phyloP scores from a whole-genome alignment of 2,113 vertebrate genomes.

The Theristicus caerulescens region DNA sequence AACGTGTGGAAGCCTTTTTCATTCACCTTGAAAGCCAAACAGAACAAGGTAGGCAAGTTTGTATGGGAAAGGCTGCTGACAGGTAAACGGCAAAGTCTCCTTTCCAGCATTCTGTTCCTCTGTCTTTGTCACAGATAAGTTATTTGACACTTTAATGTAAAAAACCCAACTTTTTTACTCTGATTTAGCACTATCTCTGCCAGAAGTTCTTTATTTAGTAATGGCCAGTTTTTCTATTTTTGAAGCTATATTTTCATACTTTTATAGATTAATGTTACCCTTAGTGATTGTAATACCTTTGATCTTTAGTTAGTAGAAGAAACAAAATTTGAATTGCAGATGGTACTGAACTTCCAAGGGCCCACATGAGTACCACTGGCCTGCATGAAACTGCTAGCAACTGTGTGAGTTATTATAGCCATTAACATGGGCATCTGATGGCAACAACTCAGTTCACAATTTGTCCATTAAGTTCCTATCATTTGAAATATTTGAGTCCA shows the following conservation, averaged over 20 bases:
- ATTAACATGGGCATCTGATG: not conserved
- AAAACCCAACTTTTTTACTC: rapidly evolving
- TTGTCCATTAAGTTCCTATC: not conserved
- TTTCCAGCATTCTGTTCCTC: not conserved
- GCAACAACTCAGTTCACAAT: not conserved
- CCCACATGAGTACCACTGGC: not conserved
- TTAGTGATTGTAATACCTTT: not conserved
- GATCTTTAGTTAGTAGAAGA: not conserved
- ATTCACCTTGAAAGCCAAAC: not conserved
- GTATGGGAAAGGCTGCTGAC: not conserved
- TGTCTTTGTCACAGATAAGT: not conserved
- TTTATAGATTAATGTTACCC: not conserved
- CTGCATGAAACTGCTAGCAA: not conserved
- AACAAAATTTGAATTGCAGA: not conserved
- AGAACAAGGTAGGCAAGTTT: not conserved
- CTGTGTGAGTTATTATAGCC: not conserved
- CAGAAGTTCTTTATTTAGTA: not conserved
- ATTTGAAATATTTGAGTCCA: not conserved
- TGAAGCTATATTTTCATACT: not conserved
- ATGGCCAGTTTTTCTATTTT: not conserved
- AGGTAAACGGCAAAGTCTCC: not conserved
- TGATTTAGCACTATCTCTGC: not conserved
- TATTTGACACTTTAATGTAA: not conserved
- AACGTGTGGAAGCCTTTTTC: not conserved
- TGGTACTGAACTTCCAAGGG: not conserved